A percentile compares a stretch with the other conserved stretches of the same genome.
These are phyloP conservation scores for Thomomys bottae DNA, from an alignment of 2,113 vertebrate genomes.

Conservation along the genomic window DNA sequence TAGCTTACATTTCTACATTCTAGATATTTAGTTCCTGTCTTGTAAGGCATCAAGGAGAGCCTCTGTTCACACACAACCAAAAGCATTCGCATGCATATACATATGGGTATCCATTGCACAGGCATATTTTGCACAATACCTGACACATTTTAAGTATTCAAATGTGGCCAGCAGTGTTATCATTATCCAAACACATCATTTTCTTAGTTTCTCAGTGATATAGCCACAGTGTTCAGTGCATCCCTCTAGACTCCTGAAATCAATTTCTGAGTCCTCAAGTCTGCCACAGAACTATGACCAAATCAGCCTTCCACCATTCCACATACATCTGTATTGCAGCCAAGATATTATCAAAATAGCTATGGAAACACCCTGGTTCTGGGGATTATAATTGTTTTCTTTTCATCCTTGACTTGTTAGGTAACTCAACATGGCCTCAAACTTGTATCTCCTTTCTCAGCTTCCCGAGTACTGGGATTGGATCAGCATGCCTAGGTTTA, in stretches of 20 bases:
- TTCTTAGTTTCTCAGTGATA: background rate
- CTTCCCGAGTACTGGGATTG: no score
- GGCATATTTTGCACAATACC: background rate
- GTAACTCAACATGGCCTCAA: no score
- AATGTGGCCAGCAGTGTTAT: background rate
- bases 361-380: background rate
- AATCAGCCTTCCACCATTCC: no score
- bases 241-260: background rate
- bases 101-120: background rate
- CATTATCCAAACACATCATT: background rate
- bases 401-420: no score
- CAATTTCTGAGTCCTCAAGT: background rate
- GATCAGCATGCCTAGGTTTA: no score
- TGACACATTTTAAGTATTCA: background rate
- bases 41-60: background rate
- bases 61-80: background rate
- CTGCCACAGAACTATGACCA: background rate
- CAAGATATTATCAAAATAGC: background rate
- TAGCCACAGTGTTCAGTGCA: background rate
- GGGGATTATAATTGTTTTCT: background rate
- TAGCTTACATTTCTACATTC: slow-evolving; percentile 8
- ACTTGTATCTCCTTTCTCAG: no score
- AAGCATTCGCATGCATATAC: background rate
- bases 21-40: background rate
- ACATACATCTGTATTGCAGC: background rate